Percentiles rank a stretch among this genome's conserved stretches.
Evolutionary conservation across 2,797 vertebrate genomes (phyloP).

Genomic region (Gobionotothen gibberifrons): DNA sequence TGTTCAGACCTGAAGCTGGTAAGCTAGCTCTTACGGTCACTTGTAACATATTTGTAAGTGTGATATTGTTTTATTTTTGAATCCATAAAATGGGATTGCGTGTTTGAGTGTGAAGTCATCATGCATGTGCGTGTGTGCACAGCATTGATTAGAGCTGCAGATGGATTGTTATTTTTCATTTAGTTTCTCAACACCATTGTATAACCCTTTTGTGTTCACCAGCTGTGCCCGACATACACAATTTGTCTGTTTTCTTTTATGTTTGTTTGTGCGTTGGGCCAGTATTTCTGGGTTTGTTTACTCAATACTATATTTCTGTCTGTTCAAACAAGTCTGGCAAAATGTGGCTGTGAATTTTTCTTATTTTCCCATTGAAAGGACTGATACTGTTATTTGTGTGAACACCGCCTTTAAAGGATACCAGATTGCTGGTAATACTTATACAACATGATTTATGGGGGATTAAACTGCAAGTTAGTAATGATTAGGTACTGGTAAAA

Average conservation of each 20-base stretch:
- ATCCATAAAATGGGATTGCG: conserved; percentile 35
- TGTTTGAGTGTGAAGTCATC: conserved; percentile 22
- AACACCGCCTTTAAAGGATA: conserved; percentile 1
- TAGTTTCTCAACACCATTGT: conserved; percentile 31
- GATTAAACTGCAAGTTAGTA: conserved; percentile 2
- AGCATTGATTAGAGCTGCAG: not conserved
- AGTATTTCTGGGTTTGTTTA: conserved; percentile 23
- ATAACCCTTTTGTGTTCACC: conserved; percentile 45
- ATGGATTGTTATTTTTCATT: conserved; percentile 17
- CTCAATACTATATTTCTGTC: conserved; percentile 1
- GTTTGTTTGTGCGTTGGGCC: conserved; percentile 11
- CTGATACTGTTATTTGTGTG: conserved; percentile 10
- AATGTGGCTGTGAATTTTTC: conserved; percentile 4
- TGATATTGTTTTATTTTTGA: conserved; percentile 66
- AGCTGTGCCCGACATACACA: conserved; percentile 31
- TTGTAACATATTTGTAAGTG: conserved; percentile 58
- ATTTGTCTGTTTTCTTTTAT: conserved; percentile 14
- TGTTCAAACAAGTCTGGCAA: conserved; percentile 11
- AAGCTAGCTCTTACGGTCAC: conserved; percentile 20
- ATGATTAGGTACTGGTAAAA: not conserved
- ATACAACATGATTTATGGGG: not conserved
- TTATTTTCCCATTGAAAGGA: conserved; percentile 6
- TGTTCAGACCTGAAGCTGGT: conserved; percentile 28
- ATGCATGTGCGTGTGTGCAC: not conserved
- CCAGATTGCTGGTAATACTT: conserved; percentile 4